Conservation (phyloP, 2,797 vertebrate species). For the Parauchenoglanis ngamensis region DNA sequence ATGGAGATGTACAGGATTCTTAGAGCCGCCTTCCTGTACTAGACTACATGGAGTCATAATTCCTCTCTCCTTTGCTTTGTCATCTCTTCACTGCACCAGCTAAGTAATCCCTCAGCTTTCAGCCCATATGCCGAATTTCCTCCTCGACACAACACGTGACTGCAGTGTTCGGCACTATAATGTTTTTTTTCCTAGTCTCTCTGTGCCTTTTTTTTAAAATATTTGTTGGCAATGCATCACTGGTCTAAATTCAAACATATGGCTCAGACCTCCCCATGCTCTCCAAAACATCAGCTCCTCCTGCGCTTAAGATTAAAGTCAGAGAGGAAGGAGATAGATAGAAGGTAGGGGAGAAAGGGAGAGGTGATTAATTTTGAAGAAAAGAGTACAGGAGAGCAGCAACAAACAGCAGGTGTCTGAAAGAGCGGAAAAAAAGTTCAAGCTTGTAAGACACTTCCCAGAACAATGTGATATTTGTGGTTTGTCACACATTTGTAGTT, state of each 20-base stretch:
- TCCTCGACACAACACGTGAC: conserved; percentile 4
- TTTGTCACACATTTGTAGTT: conserved; percentile 1
- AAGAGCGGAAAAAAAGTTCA: conserved; percentile 17
- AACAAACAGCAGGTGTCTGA: conserved; percentile 31
- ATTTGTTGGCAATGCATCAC: conserved; percentile 28
- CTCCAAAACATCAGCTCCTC: conserved; percentile 9
- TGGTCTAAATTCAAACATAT: conserved; percentile 26
- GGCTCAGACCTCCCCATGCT: conserved; percentile 16
- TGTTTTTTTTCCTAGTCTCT: background rate
- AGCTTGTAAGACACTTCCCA: background rate
- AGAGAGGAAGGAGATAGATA: conserved; percentile 17
- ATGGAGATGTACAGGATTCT: background rate
- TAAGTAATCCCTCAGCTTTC: conserved; percentile 27
- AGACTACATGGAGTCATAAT: conserved; percentile 12
- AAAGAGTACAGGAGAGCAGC: background rate
- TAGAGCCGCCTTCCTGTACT: background rate
- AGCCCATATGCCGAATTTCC: conserved; percentile 34
- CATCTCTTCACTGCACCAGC: conserved; percentile 10
- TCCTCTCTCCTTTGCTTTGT: conserved; percentile 12
- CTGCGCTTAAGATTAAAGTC: conserved; percentile 25
- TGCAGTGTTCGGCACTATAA: conserved; percentile 17
- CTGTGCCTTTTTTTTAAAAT: conserved; percentile 12
- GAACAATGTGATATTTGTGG: conserved; percentile 16
- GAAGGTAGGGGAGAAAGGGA: background rate
- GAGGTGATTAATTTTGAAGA: conserved; percentile 32